Evolutionary conservation across 1,140 invertebrate species (phyloP), one percentile per base, ranked within the genome.

Genomic region (Drosophila lini): DNA sequence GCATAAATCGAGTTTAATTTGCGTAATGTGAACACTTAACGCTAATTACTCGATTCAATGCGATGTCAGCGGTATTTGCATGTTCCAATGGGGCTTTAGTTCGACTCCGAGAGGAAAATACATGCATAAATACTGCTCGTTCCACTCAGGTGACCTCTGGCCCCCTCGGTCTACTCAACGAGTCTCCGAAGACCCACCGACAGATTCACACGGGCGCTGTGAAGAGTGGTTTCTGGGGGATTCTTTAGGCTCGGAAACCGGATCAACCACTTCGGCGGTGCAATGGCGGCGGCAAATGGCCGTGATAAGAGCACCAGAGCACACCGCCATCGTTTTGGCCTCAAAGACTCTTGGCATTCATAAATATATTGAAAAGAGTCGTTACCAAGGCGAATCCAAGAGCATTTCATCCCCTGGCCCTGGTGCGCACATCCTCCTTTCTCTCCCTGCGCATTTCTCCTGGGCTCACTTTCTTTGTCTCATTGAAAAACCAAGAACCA

Each of bases 191-290:
- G 58, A 81, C 75, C 34, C 47, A 65, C 19, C 53, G 22, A 50
- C 52, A 52, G 58, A 64, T 63, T 71, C 74, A 59, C 74, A 78
- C 74, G 55, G 60, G 32, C 57, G n/a, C 31, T 19, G 10, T 32
- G 36, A 4, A 40, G 38, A 77, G 45, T 34, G 52, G 42, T 48
- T 70, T 70, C 65, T 52, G 38, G 60, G 65, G 62, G 52, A 58
- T 41, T 57, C 16, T 36, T 53, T 25, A 58, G 22, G 19, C 11
- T 52, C 52, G 44, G 56, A 86, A 86, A 86, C 84, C 84, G 80
- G 83, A 86, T 89, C 83, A 86, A 86, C 83, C 83, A 88, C 83
- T 83, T 78, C 41, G 69, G 56, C 63, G 78, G 71, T 85, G 82
- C 82, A 85, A 86, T 88, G 80, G 83, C 80, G 59, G 60, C 60